These are phyloP conservation scores for Gymnothorax javanicus DNA, from an alignment of 2,797 vertebrate genomes.

Conservation along the genomic window DNA sequence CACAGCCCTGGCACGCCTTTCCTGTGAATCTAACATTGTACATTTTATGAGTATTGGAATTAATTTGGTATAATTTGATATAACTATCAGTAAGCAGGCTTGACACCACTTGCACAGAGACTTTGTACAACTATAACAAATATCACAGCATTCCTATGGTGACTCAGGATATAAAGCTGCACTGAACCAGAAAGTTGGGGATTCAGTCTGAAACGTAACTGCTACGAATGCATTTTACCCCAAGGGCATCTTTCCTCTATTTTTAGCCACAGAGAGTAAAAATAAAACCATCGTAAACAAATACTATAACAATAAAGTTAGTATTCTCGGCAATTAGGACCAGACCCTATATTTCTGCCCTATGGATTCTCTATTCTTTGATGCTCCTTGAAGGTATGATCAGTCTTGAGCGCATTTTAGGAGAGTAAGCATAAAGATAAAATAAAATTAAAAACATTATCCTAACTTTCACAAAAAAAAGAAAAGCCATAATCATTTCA, in stretches of 20 bases:
- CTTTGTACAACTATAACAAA: neutral
- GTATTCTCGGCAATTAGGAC: neutral
- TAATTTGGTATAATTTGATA: constrained; percentile 2
- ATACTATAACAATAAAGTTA: neutral
- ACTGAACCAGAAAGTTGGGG: neutral
- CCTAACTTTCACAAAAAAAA: neutral
- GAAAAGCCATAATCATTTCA: neutral
- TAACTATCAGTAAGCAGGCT: neutral
- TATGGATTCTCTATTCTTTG: neutral
- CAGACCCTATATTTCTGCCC: neutral
- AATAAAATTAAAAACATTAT: constrained; percentile 28
- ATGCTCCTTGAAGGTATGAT: constrained; percentile 23
- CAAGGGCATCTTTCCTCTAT: constrained; percentile 11
- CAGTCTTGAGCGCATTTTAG: constrained; percentile 27
- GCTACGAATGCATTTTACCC: neutral
- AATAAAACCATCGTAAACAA: neutral
- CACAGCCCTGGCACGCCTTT: neutral
- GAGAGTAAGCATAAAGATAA: constrained; percentile 6
- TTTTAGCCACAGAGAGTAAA: neutral
- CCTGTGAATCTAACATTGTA: neutral
- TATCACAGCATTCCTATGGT: neutral
- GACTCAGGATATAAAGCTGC: neutral
- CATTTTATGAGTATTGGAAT: constrained; percentile 38
- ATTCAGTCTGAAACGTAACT: constrained; percentile 16
- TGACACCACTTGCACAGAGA: neutral